phyloP scores from a whole-genome alignment of 2,797 vertebrate species.

The Gallinago stenura region DNA sequence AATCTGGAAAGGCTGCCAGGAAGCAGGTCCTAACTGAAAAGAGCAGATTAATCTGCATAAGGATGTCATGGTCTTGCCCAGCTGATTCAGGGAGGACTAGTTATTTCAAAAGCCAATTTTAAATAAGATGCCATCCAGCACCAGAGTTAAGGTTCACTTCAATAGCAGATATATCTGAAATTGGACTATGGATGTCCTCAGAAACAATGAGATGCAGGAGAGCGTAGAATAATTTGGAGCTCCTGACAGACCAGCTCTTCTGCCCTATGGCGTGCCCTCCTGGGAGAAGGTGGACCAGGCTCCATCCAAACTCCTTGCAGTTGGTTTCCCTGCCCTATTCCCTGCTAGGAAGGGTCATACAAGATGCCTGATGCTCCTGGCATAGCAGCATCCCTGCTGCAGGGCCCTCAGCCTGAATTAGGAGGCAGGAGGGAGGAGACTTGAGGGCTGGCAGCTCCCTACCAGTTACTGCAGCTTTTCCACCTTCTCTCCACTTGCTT shows the following conservation, averaged over 20 bases:
- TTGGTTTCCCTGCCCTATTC: neutral
- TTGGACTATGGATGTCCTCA: neutral
- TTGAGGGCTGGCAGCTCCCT: neutral
- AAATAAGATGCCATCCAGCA: neutral
- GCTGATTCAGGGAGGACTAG: neutral
- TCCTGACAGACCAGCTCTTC: neutral
- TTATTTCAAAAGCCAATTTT: slow-evolving; percentile 29
- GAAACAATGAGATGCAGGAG: neutral
- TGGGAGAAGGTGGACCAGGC: neutral
- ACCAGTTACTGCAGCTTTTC: neutral
- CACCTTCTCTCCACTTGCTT: neutral
- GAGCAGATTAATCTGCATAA: slow-evolving; percentile 18
- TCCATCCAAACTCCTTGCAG: neutral
- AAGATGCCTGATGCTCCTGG: neutral
- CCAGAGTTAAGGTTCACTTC: neutral
- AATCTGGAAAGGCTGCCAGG: slow-evolving; percentile 19
- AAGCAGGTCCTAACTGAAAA: slow-evolving; percentile 16
- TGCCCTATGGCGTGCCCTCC: neutral
- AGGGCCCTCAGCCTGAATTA: neutral
- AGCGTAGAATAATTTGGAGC: neutral
- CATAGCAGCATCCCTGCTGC: neutral
- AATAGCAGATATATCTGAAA: neutral
- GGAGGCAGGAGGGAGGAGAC: neutral
- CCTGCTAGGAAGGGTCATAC: neutral
- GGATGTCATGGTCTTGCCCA: neutral